Base-by-base conservation (phyloP, 2,888 invertebrate genomes). In the Steinernema scapterisci region DNA sequence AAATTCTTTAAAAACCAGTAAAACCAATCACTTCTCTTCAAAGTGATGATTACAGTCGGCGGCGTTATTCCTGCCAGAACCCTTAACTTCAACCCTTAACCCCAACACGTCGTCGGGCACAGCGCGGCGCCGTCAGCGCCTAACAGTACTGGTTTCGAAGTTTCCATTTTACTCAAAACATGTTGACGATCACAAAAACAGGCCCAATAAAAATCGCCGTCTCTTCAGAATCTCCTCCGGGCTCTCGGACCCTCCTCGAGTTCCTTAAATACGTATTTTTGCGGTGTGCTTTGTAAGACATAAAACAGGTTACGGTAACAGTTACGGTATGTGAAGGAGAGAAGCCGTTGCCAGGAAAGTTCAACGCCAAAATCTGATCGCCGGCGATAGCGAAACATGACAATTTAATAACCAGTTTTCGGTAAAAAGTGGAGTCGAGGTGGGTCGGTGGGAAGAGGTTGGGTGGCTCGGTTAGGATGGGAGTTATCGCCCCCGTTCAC, bases 81-180 rank as follows among this genome's bases (percentile, higher is more conserved):
- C 38, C 38, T 9, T 6, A 38, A 38, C n/a, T n/a, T n/a, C n/a
- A n/a, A n/a, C n/a, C n/a, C n/a, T n/a, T n/a, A n/a, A n/a, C n/a
- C n/a, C n/a, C n/a, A n/a, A n/a, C n/a, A n/a, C n/a, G n/a, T n/a
- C n/a, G n/a, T n/a, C n/a, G n/a, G n/a, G n/a, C n/a, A 38, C 38
- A 38, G 38, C 38, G 38, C 48, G 63, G 63, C 63, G 63, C 63
- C 63, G 19, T 31, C 11, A 6, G 16, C 31, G 63, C 31, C 38
- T 27, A 63, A 31, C 63, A 38, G 63, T 63, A 31, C 63, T 63
- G 63, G 63, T 63, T 63, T 63, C 63, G 63, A 63, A 63, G 63
- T 63, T 63, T 63, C 63, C 63, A 63, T 63, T 63, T 63, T 63
- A 63, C 25, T 63, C 63, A 63, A 63, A 63, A 63, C 63, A 63